phyloP scores from a whole-genome alignment of 2,113 vertebrate genomes.

The Sturnus vulgaris region DNA sequence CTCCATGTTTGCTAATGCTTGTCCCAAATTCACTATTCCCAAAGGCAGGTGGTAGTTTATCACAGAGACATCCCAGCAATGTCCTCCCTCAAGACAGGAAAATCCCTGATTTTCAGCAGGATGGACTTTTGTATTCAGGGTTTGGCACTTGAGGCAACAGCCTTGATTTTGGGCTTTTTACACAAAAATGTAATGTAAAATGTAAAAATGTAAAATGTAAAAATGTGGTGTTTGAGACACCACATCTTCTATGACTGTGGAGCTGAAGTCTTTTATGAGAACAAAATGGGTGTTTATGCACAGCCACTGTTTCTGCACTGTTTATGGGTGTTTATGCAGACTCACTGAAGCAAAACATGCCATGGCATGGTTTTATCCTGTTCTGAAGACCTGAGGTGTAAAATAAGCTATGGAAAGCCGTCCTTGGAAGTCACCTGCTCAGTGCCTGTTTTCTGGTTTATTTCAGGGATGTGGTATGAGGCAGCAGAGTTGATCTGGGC shows the following conservation, averaged over 20 bases:
- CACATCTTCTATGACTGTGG: not conserved
- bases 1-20: rapidly evolving
- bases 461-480: slow-evolving; percentile 90
- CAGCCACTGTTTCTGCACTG: not conserved
- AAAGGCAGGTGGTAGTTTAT: not conserved
- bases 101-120: not conserved
- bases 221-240: not conserved
- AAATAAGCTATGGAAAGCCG: not conserved
- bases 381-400: not conserved
- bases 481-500: slow-evolving; percentile 90
- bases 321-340: not conserved
- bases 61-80: not conserved
- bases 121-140: not conserved
- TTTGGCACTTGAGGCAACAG: not conserved
- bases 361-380: not conserved
- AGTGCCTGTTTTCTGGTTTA: not conserved
- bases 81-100: not conserved
- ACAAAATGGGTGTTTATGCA: not conserved
- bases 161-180: not conserved
- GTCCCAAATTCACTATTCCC: not conserved
- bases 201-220: too few species aligned
- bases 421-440: not conserved
- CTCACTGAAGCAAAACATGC: not conserved
- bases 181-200: too few species aligned
- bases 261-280: not conserved